phyloP scores from a whole-genome alignment of 1,140 invertebrate species.

The Drosophila willistoni region DNA sequence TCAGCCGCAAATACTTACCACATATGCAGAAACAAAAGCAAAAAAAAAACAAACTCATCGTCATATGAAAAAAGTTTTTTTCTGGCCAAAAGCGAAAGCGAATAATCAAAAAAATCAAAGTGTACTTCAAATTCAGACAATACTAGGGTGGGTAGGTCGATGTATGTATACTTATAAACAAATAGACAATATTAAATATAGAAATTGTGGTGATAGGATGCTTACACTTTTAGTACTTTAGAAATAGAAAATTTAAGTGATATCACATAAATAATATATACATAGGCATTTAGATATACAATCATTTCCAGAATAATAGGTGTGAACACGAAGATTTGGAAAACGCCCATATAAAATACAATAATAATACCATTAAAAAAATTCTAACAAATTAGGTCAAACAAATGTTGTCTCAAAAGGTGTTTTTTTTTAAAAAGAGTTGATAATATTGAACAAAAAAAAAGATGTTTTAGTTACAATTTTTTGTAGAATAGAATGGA shows the following conservation, averaged over 20 bases:
- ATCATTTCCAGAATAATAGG: no score
- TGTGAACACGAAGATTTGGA: no score
- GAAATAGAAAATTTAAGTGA: background rate
- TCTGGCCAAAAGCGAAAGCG: constrained; percentile 36
- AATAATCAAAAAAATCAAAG: constrained; percentile 59
- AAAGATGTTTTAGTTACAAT: no score
- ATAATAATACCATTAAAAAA: no score
- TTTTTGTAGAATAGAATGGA: no score
- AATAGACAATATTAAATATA: background rate
- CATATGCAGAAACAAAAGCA: constrained; percentile 12
- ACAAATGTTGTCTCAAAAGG: no score
- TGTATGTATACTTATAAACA: background rate
- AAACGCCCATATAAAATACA: no score
- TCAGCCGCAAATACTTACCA: constrained; percentile 43
- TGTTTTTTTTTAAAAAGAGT: no score
- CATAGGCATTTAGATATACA: no score
- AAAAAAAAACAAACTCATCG: constrained; percentile 1
- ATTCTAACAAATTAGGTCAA: no score
- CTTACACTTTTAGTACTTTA: background rate
- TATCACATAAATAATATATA: no score
- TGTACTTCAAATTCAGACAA: constrained; percentile 17
- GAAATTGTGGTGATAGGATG: background rate
- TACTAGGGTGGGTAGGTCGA: constrained; percentile 4
- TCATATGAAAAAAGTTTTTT: constrained; percentile 60
- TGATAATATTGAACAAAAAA: no score